Base-by-base conservation (phyloP, 1,140 invertebrate genomes). In the Scaptodrosophila lebanonensis region DNA sequence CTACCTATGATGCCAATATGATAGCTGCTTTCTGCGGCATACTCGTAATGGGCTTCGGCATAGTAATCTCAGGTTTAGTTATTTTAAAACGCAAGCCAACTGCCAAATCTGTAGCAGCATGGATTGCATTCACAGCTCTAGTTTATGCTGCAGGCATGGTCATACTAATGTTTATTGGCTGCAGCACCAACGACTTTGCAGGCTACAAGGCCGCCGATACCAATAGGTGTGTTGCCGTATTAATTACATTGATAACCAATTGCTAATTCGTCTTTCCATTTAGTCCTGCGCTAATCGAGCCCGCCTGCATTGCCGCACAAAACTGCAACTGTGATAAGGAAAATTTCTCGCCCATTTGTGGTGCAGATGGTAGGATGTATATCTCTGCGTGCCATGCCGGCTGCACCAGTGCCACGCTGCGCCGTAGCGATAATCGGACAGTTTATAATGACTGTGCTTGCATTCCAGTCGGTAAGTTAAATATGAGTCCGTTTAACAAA, bases 1-100 rank as follows among this genome's bases (percentile, higher is more conserved):
- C 95, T 9, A 94, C 95, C 36, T 93, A 95, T 85, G 91, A 94
- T 75, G 95, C 96, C 27, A 97, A 95, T 83, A 93, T 97, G 90
- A 93, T 97, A 71, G 93, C 95, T 88, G 96, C 95, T 76, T 91
- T 96, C 64, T 95, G 94, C 59, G 96, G 96, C 57, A 97, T 97
- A 67, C 89, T 97, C 40, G 95, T 97, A 15, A 97, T 97, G 95
- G 95, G 95, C 35, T 68, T 95, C 44, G 95, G 95, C 51, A 95
- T 96, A 65, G 93, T 97, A 70, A 91, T 95, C 35, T 94, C 93
- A 57, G 95, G 95, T 1, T 89, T 95, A 20, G 94, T 95, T 59
- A 97, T 97, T 54, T 86, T 96, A 27, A 91, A 92, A 79, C 88
- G 91, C 40, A 95, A 95, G 68, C 95, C 95, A 1, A 94, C 93